These are phyloP conservation scores for Rhinolophus sinicus DNA, from an alignment of 2,113 vertebrate species.

Conservation along the genomic window DNA sequence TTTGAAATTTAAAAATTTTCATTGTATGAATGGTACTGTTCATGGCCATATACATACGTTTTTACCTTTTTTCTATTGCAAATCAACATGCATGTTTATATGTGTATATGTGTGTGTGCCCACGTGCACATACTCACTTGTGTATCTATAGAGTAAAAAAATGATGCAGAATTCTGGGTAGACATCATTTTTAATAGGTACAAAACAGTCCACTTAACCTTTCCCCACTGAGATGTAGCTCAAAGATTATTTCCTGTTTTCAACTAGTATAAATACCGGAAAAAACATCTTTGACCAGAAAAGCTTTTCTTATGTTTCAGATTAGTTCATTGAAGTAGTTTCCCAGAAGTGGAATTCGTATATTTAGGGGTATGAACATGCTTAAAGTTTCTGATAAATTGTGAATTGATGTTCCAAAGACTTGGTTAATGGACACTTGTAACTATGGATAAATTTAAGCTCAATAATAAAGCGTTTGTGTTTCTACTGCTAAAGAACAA, in stretches of 20 bases:
- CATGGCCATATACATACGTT: not conserved
- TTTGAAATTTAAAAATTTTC: not conserved
- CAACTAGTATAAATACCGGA: not conserved
- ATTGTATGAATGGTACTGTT: not conserved
- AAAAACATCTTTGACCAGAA: not conserved
- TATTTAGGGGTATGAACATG: not conserved
- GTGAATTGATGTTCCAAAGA: constrained; percentile 1
- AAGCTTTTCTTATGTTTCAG: constrained; percentile 13
- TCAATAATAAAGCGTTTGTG: not conserved
- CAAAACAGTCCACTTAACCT: not conserved
- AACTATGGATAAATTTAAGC: not conserved
- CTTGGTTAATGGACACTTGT: constrained; percentile 3
- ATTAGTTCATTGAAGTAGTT: constrained; percentile 2
- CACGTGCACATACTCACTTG: not conserved
- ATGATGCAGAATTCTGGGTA: constrained; percentile 9
- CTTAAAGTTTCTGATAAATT: constrained; percentile 50
- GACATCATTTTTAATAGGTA: not conserved
- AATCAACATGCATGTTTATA: not conserved
- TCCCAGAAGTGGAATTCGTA: not conserved
- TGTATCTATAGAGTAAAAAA: not conserved
- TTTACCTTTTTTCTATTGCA: not conserved
- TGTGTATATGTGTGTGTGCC: accelerated
- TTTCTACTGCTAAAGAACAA: not conserved
- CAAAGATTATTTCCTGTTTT: not conserved
- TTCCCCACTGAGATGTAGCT: not conserved